phyloP scores from a whole-genome alignment of 2,113 vertebrate genomes.

The Tretioscincus oriximinensis region DNA sequence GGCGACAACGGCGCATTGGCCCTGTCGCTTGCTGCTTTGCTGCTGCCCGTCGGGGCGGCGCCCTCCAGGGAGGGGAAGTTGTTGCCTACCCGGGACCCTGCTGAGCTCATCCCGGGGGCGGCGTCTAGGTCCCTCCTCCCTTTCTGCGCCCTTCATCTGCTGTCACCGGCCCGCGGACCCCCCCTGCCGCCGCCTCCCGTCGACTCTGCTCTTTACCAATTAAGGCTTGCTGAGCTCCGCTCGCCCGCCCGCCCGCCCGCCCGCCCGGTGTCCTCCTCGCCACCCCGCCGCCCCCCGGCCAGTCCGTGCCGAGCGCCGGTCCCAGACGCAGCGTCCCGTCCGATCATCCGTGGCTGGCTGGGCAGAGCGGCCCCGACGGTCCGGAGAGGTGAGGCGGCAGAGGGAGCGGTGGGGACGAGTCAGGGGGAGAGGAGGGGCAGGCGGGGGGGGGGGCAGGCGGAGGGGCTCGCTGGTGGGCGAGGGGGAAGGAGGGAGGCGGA shows the following conservation, averaged over 20 bases:
- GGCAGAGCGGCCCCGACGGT: neutral
- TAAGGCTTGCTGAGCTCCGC: constrained; percentile 20
- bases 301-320: constrained; percentile 13
- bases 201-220: constrained; percentile 35
- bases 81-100: neutral
- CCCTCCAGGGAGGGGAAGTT: too few species aligned
- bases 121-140: constrained; percentile 15
- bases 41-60: neutral
- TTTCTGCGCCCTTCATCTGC: neutral
- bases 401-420: neutral
- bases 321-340: neutral
- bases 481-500: neutral
- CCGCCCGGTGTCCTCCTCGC: constrained; percentile 29
- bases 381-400: constrained; percentile 7
- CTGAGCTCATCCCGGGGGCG: constrained; percentile 27
- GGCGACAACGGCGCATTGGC: too few species aligned
- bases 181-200: constrained; percentile 7
- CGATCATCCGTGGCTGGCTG: neutral
- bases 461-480: neutral
- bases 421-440: neutral
- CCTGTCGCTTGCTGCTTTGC: neutral
- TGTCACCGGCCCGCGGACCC: neutral
- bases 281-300: constrained; percentile 5
- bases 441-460: neutral
- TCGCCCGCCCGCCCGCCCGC: constrained; percentile 26